These are phyloP conservation scores for Tricholauxania praeusta DNA, from an alignment of 2,888 invertebrate genomes.

Conservation along the genomic window DNA sequence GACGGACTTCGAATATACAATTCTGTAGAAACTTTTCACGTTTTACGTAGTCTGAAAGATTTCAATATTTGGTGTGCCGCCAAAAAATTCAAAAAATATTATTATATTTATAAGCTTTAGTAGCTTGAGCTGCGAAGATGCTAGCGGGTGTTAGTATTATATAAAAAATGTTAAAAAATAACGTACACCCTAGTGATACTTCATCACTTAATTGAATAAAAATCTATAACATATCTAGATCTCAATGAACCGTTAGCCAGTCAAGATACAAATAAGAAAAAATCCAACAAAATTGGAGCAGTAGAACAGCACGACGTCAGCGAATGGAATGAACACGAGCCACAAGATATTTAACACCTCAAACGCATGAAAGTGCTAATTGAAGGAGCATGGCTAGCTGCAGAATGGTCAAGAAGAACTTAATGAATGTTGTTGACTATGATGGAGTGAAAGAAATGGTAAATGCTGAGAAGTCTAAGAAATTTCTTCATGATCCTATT, in stretches of 20 bases:
- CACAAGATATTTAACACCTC: not conserved
- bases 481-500: constrained; percentile 22
- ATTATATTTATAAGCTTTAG: too few species aligned
- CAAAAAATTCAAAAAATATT: too few species aligned
- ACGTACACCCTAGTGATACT: too few species aligned
- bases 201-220: too few species aligned
- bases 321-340: not conserved
- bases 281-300: constrained; percentile 43
- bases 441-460: not conserved
- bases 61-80: too few species aligned
- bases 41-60: too few species aligned
- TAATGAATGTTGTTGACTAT: not conserved
- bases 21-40: too few species aligned
- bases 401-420: constrained; percentile 7
- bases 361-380: constrained; percentile 37
- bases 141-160: too few species aligned
- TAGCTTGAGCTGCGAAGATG: too few species aligned
- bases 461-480: not conserved
- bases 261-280: not conserved
- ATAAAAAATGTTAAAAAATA: too few species aligned
- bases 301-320: constrained; percentile 35
- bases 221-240: not conserved
- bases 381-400: constrained; percentile 38
- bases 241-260: constrained; percentile 19
- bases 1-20: too few species aligned